A percentile compares a stretch with the other conserved stretches of the same genome.
Evolutionary conservation across 2,888 invertebrate species (phyloP).

Genomic region (Candidula unifasciata): DNA sequence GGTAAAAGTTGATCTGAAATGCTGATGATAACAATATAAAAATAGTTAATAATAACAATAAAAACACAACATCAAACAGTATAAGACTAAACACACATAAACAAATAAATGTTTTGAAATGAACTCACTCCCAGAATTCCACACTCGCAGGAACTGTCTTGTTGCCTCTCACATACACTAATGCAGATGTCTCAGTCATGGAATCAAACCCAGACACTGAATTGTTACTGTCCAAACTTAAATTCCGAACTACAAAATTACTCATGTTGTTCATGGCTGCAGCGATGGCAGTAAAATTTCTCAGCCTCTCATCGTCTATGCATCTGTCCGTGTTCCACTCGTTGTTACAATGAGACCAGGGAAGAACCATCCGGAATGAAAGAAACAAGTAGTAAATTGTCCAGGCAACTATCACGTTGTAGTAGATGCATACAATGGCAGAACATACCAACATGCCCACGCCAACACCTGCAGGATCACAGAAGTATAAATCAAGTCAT

Average conservation of each 20-base stretch:
- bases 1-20: too few species aligned
- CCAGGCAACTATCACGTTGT: constrained; percentile 79
- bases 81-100: not conserved
- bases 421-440: constrained; percentile 77
- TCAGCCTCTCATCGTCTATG: constrained; percentile 32
- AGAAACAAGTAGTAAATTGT: constrained; percentile 77
- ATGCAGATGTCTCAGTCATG: not conserved
- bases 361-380: constrained; percentile 75
- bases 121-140: constrained; percentile 72
- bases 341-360: constrained; percentile 77
- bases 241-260: not conserved
- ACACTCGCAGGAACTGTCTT: constrained; percentile 65
- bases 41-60: not conserved
- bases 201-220: too few species aligned
- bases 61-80: not conserved
- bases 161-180: constrained; percentile 36
- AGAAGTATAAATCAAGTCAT: not conserved
- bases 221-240: not conserved
- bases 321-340: constrained; percentile 75
- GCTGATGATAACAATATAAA: too few species aligned
- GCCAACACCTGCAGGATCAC: constrained; percentile 73
- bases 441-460: constrained; percentile 78
- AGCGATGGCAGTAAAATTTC: not conserved
- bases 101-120: not conserved
- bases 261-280: not conserved